Evolutionary conservation across 2,113 vertebrate species (phyloP).

Genomic region (Ptilonorhynchus violaceus): DNA sequence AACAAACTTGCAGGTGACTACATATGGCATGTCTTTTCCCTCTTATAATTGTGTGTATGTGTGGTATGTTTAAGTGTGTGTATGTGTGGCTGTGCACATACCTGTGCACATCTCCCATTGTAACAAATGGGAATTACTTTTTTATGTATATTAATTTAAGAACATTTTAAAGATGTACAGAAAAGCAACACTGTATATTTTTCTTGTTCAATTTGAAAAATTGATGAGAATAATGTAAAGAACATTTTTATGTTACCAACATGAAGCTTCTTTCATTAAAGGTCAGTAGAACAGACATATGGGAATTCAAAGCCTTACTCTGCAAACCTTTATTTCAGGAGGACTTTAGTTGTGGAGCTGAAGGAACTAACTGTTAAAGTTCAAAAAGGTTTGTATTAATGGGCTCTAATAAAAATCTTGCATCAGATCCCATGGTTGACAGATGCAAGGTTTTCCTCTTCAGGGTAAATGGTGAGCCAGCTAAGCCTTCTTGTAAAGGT

Average conservation of each 20-base stretch:
- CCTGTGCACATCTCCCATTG: slow-evolving; percentile 9
- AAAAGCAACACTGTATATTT: slow-evolving; percentile 61
- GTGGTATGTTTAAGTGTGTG: neutral
- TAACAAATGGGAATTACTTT: slow-evolving; percentile 14
- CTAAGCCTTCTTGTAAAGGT: slow-evolving; percentile 13
- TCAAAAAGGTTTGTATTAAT: neutral
- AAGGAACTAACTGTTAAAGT: neutral
- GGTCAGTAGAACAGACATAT: neutral
- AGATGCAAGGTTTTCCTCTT: neutral
- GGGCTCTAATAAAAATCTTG: neutral
- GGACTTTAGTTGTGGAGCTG: neutral
- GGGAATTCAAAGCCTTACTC: slow-evolving; percentile 14
- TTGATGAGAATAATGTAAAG: slow-evolving; percentile 39
- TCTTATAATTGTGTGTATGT: neutral
- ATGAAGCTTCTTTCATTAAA: slow-evolving; percentile 33
- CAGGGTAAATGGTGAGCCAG: neutral
- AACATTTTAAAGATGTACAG: slow-evolving; percentile 57
- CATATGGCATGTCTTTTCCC: slow-evolving; percentile 8
- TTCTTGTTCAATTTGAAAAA: slow-evolving; percentile 59
- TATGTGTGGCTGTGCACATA: slow-evolving; percentile 14
- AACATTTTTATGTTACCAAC: slow-evolving; percentile 24
- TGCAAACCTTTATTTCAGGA: slow-evolving; percentile 32
- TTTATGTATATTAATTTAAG: slow-evolving; percentile 50
- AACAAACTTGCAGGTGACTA: neutral
- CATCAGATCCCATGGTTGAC: neutral